Evolutionary conservation across 2,888 invertebrate species (phyloP), one percentile per base, ranked within the genome.

Genomic region (Agrotis segetum): DNA sequence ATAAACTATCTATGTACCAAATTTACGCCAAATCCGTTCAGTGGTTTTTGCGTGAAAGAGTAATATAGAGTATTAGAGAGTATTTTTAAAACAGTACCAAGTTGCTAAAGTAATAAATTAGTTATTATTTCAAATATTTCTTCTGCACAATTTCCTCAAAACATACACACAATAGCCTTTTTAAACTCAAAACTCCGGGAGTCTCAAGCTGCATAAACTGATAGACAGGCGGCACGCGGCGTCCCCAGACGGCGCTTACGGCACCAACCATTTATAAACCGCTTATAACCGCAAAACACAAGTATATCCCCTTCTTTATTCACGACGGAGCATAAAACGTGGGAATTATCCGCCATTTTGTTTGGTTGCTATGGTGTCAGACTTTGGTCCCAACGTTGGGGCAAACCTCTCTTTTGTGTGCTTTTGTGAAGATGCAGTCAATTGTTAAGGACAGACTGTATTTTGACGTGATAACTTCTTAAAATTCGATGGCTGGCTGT

Each of bases 221-320:
- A 67, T 21, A 59, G 64, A 71, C 72, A 58, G 19, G 29, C 16
- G 47, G 3, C 24, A 58, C n/a, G 29, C 16, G 47, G 3, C 24
- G 40, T 76, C 75, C 75, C 79, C 46, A 52, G 76, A 63, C 69
- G 53, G 29, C 34, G 58, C 76, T 83, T 69, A 67, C 67, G 44
- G 44, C 55, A 63, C 55, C 71, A 65, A 59, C 84, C 69, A 81
- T 82, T 82, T 83, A 71, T 76, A 82, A 58, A 59, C 62, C 59
- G 72, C 72, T 71, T 63, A 40, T 75, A 68, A 81, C 71, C 61
- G 59, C 63, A 63, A 46, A 69, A 79, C 67, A 67, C 62, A 67
- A 64, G 66, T 71, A 77, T 55, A 55, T 63, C 47, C 50, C 68
- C 34, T 49, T 49, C 40, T 69, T 77, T 80, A 77, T 71, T 77